Base-by-base conservation (phyloP, 1,140 invertebrate genomes). In the Euborellia annulipes region DNA sequence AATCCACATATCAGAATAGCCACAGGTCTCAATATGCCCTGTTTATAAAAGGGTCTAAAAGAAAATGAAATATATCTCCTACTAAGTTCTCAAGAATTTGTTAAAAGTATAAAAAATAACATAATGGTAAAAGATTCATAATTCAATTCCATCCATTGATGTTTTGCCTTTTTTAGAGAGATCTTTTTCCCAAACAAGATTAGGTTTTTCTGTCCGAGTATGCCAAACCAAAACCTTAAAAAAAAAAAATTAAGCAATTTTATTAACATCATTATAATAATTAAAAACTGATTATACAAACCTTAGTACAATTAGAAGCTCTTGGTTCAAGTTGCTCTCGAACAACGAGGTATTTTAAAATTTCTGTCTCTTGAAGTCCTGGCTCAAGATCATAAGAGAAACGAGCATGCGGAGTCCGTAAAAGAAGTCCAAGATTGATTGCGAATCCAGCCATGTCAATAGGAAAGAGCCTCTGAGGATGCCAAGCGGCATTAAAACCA, bases 381-480 rank as follows among this genome's bases (percentile, higher is more conserved):
- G 83, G 74, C 56, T 82, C 75, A 36, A 89, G 79, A 47, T 81
- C 74, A 52, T 82, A 83, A 1, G 81, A 83, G 63, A 98, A 96
- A 46, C 70, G 63, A 0, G 85, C 88, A 36, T 85, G 68, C 3
- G 82, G 77, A 59, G 82, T 73, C 2, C 78, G 67, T 2, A 87
- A 62, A 17, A 98, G 69, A 9, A 93, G 63, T 16, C 78, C 70
- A 2, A 94, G 60, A 63, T 91, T 93, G 11, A 98, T 81, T 13
- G 89, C 92, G 67, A 99, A 99, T 1, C 90, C 93, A 2, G 94
- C 94, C 95, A 98, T 98, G 57, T 99, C 96, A 20, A 94, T 79
- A 3, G 94, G 90, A 70, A 97, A 98, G 0, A 82, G 79, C 52
- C 94, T 67, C 47, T 90, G 77, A 0, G 88, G 82, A 52, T 84